Evolutionary conservation across 2,113 vertebrate genomes (phyloP).

Genomic region (Lagenorhynchus albirostris): DNA sequence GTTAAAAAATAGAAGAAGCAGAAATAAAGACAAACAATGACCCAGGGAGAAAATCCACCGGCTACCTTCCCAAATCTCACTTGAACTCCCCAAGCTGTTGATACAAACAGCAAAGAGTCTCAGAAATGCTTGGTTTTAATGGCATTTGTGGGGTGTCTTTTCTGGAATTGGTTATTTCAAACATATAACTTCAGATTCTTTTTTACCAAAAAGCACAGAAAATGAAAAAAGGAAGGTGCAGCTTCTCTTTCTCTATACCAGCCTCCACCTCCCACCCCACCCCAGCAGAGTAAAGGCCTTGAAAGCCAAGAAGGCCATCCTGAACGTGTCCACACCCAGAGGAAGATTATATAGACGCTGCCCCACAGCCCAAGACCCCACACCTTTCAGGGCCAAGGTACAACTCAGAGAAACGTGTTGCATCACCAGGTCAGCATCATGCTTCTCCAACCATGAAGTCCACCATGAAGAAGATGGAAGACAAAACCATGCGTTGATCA

Average conservation of each 20-base stretch:
- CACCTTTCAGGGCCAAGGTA: background rate
- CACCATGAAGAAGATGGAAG: background rate
- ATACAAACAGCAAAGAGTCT: background rate
- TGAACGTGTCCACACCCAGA: background rate
- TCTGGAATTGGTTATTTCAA: conserved; percentile 24
- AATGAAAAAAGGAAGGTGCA: background rate
- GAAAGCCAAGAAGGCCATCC: background rate
- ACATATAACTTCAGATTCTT: background rate
- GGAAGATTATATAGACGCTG: background rate
- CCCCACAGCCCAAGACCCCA: background rate
- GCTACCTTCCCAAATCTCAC: background rate
- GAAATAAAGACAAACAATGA: background rate
- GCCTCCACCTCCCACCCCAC: background rate
- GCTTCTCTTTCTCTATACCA: background rate
- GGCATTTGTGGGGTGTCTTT: background rate
- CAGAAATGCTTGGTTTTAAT: background rate
- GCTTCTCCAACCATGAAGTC: background rate
- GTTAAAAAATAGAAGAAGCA: background rate
- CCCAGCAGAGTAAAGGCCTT: background rate
- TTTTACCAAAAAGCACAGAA: background rate
- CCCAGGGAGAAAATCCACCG: background rate
- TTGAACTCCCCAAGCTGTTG: background rate
- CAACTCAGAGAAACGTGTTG: background rate
- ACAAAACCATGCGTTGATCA: background rate
- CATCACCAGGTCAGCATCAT: background rate